Evolutionary conservation across 2,113 vertebrate species (phyloP).

Genomic region (Candoia aspera): DNA sequence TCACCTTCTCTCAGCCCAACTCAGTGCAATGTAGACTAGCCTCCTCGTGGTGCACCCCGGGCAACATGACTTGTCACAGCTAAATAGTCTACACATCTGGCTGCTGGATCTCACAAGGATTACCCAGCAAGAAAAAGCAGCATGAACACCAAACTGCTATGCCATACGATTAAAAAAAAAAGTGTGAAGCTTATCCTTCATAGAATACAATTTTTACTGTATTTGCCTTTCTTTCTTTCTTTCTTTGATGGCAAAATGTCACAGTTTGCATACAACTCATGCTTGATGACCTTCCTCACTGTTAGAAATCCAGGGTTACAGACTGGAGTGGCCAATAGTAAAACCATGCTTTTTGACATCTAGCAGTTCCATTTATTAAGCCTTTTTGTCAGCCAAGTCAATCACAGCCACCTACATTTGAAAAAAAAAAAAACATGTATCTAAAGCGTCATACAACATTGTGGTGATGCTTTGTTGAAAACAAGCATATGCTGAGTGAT

Average conservation of each 20-base stretch:
- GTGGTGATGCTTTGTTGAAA: slow-evolving; percentile 78
- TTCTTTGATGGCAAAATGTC: slow-evolving; percentile 13
- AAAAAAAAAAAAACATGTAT: slow-evolving; percentile 58
- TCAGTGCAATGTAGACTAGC: too few relatives aligned
- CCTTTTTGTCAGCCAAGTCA: slow-evolving; percentile 74
- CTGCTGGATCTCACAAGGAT: too few relatives aligned
- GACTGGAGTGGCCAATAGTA: slow-evolving; percentile 65
- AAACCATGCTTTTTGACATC: slow-evolving; percentile 72
- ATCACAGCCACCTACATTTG: slow-evolving; percentile 74
- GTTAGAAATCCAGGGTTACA: slow-evolving; percentile 52
- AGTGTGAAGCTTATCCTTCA: not conserved
- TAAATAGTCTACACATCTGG: too few relatives aligned
- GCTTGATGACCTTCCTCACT: slow-evolving; percentile 25
- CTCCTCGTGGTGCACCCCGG: too few relatives aligned
- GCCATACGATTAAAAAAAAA: too few relatives aligned
- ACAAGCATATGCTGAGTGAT: slow-evolving; percentile 77
- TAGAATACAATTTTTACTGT: slow-evolving; percentile 21
- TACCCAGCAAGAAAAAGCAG: too few relatives aligned
- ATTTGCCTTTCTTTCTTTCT: accelerated
- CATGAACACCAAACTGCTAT: too few relatives aligned
- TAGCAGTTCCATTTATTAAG: slow-evolving; percentile 79
- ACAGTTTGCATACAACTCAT: slow-evolving; percentile 28
- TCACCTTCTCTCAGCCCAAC: too few relatives aligned
- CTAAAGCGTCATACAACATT: slow-evolving; percentile 80
- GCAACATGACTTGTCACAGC: too few relatives aligned